Percentiles rank a stretch among this genome's conserved stretches.
These are phyloP conservation scores for Encarsia formosa DNA, from an alignment of 2,888 invertebrate species.

Conservation along the genomic window DNA sequence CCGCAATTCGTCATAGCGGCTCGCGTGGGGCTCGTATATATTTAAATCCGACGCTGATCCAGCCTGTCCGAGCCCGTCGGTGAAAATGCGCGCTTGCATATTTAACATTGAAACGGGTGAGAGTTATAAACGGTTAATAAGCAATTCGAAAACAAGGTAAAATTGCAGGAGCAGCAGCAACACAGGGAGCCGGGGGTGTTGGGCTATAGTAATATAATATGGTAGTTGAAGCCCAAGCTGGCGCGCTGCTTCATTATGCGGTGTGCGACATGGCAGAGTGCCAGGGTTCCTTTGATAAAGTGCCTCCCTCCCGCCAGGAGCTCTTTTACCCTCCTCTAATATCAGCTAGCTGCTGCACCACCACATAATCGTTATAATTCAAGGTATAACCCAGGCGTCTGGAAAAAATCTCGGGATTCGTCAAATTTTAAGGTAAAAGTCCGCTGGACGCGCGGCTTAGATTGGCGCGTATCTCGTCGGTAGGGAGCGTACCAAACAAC, in stretches of 20 bases:
- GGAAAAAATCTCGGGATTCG: too few relatives aligned
- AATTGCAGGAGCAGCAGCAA: background rate
- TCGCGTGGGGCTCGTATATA: too few relatives aligned
- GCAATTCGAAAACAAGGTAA: conserved; percentile 10
- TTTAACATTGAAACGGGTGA: too few relatives aligned
- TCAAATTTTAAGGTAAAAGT: too few relatives aligned
- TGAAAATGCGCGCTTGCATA: too few relatives aligned
- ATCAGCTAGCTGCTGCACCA: conserved; percentile 10
- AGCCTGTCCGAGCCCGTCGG: too few relatives aligned
- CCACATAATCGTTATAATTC: conserved; percentile 26
- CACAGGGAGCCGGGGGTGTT: background rate
- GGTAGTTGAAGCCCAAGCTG: conserved; percentile 37
- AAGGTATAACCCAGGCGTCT: too few relatives aligned
- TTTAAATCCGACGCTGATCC: too few relatives aligned
- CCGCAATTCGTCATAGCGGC: too few relatives aligned
- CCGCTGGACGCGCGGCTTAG: too few relatives aligned
- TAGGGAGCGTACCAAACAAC: too few relatives aligned
- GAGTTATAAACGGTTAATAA: conserved; percentile 12
- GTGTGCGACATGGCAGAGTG: conserved; percentile 46
- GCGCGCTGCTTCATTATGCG: conserved; percentile 49
- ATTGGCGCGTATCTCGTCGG: too few relatives aligned
- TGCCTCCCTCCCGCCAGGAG: conserved; percentile 23
- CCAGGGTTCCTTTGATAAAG: conserved; percentile 43
- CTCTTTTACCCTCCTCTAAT: conserved; percentile 17
- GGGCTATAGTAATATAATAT: background rate